phyloP scores from a whole-genome alignment of 2,797 vertebrate genomes.

The Danio tinwini region DNA sequence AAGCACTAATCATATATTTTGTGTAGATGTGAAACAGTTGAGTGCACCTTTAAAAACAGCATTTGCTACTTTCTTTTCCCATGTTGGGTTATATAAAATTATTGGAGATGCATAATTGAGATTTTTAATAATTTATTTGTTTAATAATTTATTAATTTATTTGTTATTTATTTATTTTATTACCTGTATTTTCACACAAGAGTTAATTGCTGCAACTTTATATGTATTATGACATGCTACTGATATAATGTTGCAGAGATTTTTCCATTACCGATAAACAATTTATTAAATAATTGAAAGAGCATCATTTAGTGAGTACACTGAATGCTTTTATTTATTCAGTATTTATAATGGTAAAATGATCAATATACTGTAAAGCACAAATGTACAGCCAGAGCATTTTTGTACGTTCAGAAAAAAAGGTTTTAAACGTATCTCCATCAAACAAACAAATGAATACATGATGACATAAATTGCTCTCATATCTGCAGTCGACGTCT shows the following conservation, averaged over 20 bases:
- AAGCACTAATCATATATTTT: not conserved
- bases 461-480: not conserved
- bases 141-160: not conserved
- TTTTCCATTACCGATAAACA: not conserved
- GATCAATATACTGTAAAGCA: not conserved
- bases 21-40: too few relatives aligned
- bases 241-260: not conserved
- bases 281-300: not conserved
- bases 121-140: not conserved
- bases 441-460: constrained; percentile 13
- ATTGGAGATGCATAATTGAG: not conserved
- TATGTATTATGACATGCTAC: not conserved
- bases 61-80: not conserved
- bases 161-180: too few relatives aligned
- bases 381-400: constrained; percentile 35
- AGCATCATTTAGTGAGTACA: not conserved
- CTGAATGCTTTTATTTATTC: constrained; percentile 53
- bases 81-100: not conserved
- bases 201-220: not conserved
- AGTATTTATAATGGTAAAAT: not conserved
- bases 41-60: not conserved
- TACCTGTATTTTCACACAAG: not conserved
- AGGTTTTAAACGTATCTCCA: not conserved
- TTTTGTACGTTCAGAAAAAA: constrained; percentile 19
- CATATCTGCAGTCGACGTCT: constrained; percentile 55